A percentile compares a stretch with the other conserved stretches of the same genome.
phyloP scores from a whole-genome alignment of 23 tunicate species.

The Halocynthia aurantium region DNA sequence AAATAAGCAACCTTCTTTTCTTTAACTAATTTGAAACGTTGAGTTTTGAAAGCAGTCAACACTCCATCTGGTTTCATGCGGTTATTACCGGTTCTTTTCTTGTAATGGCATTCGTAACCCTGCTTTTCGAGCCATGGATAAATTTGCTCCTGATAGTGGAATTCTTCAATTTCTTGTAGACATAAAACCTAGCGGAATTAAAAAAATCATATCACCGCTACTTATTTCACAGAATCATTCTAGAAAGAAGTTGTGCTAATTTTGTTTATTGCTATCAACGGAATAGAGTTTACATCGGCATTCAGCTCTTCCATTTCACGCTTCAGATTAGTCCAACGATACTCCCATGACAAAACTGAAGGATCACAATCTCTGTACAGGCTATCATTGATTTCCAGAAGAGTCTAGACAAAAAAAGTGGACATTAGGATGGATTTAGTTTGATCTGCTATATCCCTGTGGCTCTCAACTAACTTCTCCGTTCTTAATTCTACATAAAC shows the following conservation, averaged over 20 bases:
- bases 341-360: slow-evolving; percentile 41
- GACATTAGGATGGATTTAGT: too few species aligned
- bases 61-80: slow-evolving; percentile 76
- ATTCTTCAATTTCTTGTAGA: slow-evolving; percentile 76
- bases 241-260: too few species aligned
- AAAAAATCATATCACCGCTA: not conserved
- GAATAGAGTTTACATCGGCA: slow-evolving; percentile 50
- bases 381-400: slow-evolving; percentile 36
- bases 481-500: too few species aligned
- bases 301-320: slow-evolving; percentile 35
- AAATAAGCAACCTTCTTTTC: slow-evolving; percentile 58
- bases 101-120: slow-evolving; percentile 36
- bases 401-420: slow-evolving; percentile 9
- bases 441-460: too few species aligned
- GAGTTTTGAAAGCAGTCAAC: slow-evolving; percentile 37
- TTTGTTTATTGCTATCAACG: too few species aligned
- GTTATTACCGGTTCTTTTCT: slow-evolving; percentile 56
- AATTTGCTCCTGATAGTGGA: slow-evolving; percentile 25
- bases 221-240: not conserved
- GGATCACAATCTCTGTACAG: slow-evolving; percentile 51
- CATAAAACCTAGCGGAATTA: slow-evolving; percentile 41
- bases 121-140: slow-evolving; percentile 33
- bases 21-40: slow-evolving; percentile 32
- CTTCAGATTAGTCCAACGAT: slow-evolving; percentile 63
- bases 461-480: too few species aligned